Percentiles rank a stretch among this genome's conserved stretches.
phyloP scores from a whole-genome alignment of 2,113 vertebrate species.

The Stigmatopora argus region DNA sequence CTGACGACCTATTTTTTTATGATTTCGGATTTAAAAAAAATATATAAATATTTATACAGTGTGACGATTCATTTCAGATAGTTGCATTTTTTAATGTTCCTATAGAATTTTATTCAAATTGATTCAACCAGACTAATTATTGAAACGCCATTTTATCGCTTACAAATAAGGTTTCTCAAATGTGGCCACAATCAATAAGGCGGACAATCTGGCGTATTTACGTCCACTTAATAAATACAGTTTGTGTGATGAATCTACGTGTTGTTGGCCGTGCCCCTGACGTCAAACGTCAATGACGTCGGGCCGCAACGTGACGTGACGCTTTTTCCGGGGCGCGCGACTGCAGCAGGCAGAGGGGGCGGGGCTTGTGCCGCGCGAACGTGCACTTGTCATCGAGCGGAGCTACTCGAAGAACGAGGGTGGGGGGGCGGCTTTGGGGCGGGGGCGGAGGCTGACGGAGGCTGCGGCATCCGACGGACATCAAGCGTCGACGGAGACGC shows the following conservation, averaged over 20 bases:
- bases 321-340: slow-evolving; percentile 36
- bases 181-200: neutral
- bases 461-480: slow-evolving; percentile 8
- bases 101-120: no score
- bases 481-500: neutral
- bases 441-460: slow-evolving; percentile 4
- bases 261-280: neutral
- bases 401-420: neutral
- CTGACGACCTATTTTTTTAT: no score
- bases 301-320: slow-evolving; percentile 6
- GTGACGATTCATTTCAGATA: no score
- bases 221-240: neutral
- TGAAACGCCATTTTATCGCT: no score
- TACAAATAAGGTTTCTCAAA: no score
- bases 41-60: no score
- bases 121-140: no score
- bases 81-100: no score
- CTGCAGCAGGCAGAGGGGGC: slow-evolving; percentile 46
- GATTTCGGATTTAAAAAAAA: no score
- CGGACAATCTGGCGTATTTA: neutral
- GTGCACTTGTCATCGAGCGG: slow-evolving; percentile 1
- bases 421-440: neutral
- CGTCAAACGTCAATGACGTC: neutral
- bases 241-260: neutral
- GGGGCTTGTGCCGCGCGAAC: neutral